phyloP scores from a whole-genome alignment of 1,140 invertebrate species.

The Aphis craccivora region DNA sequence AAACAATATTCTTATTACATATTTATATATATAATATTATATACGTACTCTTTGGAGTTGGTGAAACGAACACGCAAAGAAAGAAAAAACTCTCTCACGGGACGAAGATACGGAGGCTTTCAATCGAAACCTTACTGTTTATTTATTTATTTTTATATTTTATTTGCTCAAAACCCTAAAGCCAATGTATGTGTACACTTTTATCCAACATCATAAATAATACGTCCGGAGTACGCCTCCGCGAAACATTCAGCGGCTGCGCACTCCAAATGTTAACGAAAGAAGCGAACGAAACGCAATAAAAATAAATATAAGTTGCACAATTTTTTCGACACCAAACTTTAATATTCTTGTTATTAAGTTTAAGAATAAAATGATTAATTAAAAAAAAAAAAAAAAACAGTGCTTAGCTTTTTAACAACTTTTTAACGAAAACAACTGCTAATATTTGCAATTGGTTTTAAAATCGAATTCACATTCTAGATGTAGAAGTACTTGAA shows the following conservation, averaged over 20 bases:
- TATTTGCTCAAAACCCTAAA: neutral
- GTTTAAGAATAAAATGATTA: neutral
- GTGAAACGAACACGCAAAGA: neutral
- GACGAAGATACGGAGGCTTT: neutral
- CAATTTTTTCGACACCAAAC: neutral
- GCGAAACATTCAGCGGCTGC: neutral
- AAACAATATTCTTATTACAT: neutral
- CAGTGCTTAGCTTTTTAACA: neutral
- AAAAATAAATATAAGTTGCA: neutral
- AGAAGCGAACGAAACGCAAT: neutral
- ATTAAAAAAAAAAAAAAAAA: neutral
- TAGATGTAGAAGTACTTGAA: neutral
- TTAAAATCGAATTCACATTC: neutral
- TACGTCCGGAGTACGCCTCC: conserved; percentile 9
- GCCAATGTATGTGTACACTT: neutral
- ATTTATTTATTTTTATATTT: conserved; percentile 14
- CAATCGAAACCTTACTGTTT: neutral
- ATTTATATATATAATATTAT: neutral
- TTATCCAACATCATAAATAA: conserved; percentile 4
- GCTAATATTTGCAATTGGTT: neutral
- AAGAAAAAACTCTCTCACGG: neutral
- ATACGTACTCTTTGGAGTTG: neutral
- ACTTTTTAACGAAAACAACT: too few relatives aligned
- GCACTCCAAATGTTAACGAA: neutral
- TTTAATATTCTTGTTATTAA: neutral